These are phyloP conservation scores for Allophyes oxyacanthae DNA, from an alignment of 2,888 invertebrate genomes.

Conservation along the genomic window DNA sequence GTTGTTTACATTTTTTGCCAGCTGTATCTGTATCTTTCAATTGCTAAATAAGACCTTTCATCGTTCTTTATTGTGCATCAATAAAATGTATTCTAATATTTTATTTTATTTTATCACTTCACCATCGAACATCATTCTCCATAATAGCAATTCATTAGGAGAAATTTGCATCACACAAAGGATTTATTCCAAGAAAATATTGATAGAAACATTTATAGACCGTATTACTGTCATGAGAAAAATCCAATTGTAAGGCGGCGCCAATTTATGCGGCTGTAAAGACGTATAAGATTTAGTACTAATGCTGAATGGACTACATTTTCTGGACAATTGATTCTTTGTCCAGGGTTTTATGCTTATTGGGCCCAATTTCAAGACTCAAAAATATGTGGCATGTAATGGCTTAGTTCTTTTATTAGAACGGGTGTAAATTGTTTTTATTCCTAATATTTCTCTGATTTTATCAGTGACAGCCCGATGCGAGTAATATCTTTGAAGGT, in stretches of 20 bases:
- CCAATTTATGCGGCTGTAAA: slow-evolving; percentile 39
- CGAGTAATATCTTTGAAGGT: too few species aligned
- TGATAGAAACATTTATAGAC: slow-evolving; percentile 26
- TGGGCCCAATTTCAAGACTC: slow-evolving; percentile 4
- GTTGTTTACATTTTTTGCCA: too few species aligned
- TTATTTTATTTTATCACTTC: too few species aligned
- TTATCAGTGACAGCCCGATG: too few species aligned
- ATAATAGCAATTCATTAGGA: slow-evolving; percentile 24
- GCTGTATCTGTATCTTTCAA: too few species aligned
- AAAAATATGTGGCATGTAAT: not conserved
- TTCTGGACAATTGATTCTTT: slow-evolving; percentile 28
- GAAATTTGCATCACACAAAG: slow-evolving; percentile 29
- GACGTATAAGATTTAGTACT: slow-evolving; percentile 25
- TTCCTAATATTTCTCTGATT: too few species aligned
- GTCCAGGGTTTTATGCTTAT: slow-evolving; percentile 12
- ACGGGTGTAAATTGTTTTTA: not conserved
- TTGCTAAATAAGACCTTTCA: too few species aligned
- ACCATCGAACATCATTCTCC: slow-evolving; percentile 7
- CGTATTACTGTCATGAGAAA: slow-evolving; percentile 21
- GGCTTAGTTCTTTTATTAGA: not conserved
- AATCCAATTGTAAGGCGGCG: slow-evolving; percentile 31
- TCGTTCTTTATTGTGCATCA: too few species aligned
- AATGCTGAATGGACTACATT: slow-evolving; percentile 21
- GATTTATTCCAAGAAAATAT: slow-evolving; percentile 28
- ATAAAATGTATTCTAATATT: too few species aligned